These are phyloP conservation scores for Aurelia coerulea DNA, from an alignment of 30 jellyfish, hydroid and myxozoan species.

Conservation along the genomic window DNA sequence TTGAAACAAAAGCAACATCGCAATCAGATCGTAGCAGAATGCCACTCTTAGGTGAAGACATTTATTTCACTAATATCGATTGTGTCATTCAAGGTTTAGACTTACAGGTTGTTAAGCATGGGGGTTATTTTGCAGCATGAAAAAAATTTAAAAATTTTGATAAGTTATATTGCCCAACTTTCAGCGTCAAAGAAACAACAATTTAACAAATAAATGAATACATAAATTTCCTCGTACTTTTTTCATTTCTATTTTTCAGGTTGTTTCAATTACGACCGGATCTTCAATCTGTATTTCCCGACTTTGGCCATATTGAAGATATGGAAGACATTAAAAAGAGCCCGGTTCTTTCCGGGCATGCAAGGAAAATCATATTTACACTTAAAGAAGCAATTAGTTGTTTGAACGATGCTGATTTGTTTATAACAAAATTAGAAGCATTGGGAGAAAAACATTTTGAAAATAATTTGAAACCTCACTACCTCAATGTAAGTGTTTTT, in stretches of 20 bases:
- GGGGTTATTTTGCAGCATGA: too few relatives aligned
- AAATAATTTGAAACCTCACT: slow-evolving; percentile 69
- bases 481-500: slow-evolving; percentile 46
- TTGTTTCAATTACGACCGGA: slow-evolving; percentile 64
- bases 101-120: too few relatives aligned
- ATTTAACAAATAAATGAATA: too few relatives aligned
- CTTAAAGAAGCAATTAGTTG: slow-evolving; percentile 56
- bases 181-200: too few relatives aligned
- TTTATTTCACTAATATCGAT: too few relatives aligned
- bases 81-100: too few relatives aligned
- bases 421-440: slow-evolving; percentile 49
- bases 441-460: slow-evolving; percentile 77
- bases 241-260: not conserved
- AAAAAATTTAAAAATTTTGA: too few relatives aligned
- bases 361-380: slow-evolving; percentile 58
- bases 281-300: slow-evolving; percentile 64
- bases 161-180: too few relatives aligned
- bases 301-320: slow-evolving; percentile 35
- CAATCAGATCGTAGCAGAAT: too few relatives aligned
- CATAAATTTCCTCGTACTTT: too few relatives aligned
- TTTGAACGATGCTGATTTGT: slow-evolving; percentile 63
- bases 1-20: too few relatives aligned
- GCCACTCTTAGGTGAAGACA: too few relatives aligned
- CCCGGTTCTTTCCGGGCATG: slow-evolving; percentile 71
- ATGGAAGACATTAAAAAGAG: slow-evolving; percentile 26